Evolutionary conservation across 35 echinoderm and acorn worm genomes (phyloP).

Genomic region (Stichopus chloronotus): DNA sequence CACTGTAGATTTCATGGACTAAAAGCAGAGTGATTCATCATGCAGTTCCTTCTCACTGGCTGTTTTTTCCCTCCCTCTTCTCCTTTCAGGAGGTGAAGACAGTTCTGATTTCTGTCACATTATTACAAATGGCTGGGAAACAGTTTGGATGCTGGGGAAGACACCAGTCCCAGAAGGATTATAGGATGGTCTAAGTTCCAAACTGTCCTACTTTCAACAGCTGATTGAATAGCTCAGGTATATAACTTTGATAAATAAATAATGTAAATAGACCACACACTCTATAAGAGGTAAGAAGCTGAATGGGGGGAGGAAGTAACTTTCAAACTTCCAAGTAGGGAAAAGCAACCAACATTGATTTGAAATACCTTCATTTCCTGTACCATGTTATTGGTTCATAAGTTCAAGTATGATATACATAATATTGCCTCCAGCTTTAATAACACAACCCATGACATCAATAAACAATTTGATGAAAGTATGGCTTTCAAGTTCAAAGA

Average conservation of each 20-base stretch:
- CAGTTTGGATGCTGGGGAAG: neutral
- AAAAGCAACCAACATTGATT: neutral
- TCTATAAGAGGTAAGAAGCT: neutral
- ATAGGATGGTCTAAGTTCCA: neutral
- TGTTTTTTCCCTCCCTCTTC: neutral
- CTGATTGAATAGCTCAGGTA: neutral
- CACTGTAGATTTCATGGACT: neutral
- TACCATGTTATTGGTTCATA: neutral
- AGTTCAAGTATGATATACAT: neutral
- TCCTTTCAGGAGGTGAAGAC: neutral
- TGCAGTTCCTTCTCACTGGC: no score
- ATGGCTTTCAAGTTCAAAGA: no score
- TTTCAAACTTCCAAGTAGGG: neutral
- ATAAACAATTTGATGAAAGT: no score
- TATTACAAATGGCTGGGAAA: neutral
- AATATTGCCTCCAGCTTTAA: neutral
- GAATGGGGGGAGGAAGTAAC: no score
- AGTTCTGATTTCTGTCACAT: neutral
- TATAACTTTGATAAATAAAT: neutral
- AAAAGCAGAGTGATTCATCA: no score
- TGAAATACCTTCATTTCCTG: no score
- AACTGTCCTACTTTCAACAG: neutral
- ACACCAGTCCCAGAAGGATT: neutral
- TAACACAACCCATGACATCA: neutral
- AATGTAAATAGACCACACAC: constrained; percentile 15